Evolutionary conservation across 2,797 vertebrate species (phyloP), one percentile per base, ranked within the genome.

Genomic region (Balearica regulorum): DNA sequence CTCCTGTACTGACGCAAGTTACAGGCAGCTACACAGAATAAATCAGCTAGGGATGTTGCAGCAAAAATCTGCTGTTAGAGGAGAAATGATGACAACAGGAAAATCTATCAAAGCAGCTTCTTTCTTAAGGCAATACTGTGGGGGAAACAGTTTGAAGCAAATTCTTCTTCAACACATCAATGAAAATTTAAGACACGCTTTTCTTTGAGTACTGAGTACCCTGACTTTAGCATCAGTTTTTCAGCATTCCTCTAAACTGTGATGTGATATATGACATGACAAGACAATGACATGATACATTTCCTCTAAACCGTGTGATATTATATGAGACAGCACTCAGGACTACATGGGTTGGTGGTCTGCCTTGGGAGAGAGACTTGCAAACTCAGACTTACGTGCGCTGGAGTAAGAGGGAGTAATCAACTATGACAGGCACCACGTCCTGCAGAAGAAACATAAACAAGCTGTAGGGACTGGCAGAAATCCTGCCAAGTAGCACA

Each of bases 341-440:
- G 69, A n/a, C 44, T 49, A 37, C 51, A 31, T 2, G 51, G 22
- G n/a, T 3, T 44, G 62, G 31, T 73, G 70, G 20, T 24, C 10
- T 55, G 44, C 51, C 43, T n/a, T 39, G n/a, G 76, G 41, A 77
- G 20, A 55, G 21, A 61, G 54, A 35, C 15, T 84, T 55, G 58
- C 33, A n/a, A 33, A 51, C 20, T 87, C 65, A 96, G 87, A 99
- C 99, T 99, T 97, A 99, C 99, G 94, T 98, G 95, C 98, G 98
- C 95, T 99, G 98, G 12, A 99, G 98, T 80, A 99, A 97, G 69
- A 99, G 98, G 92, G 99, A 99, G 97, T 99, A 99, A 97, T 99
- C 99, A 77, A 99, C 99, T 66, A 99, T 98, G 94, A 99, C 97
- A 51, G 99, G 99, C 93, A 99, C 98, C 95, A 98, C 97, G 15